These are phyloP conservation scores for Bolborhynchus lineola DNA, from an alignment of 2,113 vertebrate genomes.

Conservation along the genomic window DNA sequence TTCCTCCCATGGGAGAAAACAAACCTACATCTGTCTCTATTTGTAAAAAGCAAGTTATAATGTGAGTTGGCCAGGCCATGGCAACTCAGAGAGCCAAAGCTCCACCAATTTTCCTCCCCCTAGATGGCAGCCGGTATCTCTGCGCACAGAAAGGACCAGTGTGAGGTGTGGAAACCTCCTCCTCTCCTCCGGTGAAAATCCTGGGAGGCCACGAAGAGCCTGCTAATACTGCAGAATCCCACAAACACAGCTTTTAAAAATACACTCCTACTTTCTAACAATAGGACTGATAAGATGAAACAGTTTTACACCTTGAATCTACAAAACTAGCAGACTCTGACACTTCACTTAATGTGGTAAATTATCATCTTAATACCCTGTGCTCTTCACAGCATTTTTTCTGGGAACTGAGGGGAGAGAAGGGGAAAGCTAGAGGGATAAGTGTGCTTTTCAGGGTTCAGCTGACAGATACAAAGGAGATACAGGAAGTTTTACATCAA, in stretches of 20 bases:
- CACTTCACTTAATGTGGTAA: not conserved
- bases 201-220: not conserved
- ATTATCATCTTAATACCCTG: not conserved
- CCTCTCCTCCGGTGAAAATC: not conserved
- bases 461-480: not conserved
- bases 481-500: not conserved
- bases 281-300: not conserved
- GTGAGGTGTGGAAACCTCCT: not conserved
- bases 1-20: not conserved
- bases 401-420: not conserved
- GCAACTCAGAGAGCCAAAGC: not conserved
- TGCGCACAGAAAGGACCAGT: fast-evolving
- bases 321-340: not conserved
- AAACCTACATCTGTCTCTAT: not conserved
- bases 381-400: not conserved
- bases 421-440: not conserved
- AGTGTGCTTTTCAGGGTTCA: not conserved
- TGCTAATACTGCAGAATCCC: not conserved
- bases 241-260: not conserved
- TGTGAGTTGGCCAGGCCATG: not conserved
- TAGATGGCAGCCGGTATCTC: not conserved
- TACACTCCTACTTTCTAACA: not conserved
- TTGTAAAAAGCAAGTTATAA: not conserved
- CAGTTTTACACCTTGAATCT: not conserved
- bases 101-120: not conserved